Percentiles rank a stretch among this genome's conserved stretches.
Evolutionary conservation across 2,888 invertebrate species (phyloP).

Genomic region (Agrotis ipsilon): DNA sequence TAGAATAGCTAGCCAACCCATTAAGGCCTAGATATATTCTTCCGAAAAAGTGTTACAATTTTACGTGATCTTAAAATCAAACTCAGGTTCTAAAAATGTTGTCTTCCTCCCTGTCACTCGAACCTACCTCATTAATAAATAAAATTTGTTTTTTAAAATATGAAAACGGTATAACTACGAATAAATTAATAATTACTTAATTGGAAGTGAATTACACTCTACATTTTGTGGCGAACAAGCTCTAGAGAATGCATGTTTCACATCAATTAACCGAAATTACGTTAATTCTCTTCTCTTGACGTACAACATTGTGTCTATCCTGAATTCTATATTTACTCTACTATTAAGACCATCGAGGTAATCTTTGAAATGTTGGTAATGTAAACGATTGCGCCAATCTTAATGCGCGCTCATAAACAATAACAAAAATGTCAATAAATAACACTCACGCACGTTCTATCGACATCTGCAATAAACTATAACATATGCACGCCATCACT

Average conservation of each 20-base stretch:
- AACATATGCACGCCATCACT: conserved; percentile 63
- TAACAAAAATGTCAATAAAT: conserved; percentile 53
- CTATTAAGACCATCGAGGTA: conserved; percentile 25
- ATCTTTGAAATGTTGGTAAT: conserved; percentile 30
- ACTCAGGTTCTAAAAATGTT: conserved; percentile 3
- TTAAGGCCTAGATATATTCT: conserved; percentile 16
- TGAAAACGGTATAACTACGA: conserved; percentile 21
- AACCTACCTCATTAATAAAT: conserved; percentile 23
- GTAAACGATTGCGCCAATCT: conserved; percentile 34
- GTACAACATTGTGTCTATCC: conserved; percentile 15
- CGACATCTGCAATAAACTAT: conserved; percentile 58
- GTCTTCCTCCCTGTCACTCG: neutral
- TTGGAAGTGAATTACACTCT: conserved; percentile 31
- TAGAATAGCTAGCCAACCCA: neutral
- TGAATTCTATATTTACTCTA: conserved; percentile 37
- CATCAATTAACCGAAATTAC: conserved; percentile 54
- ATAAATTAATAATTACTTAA: conserved; percentile 16
- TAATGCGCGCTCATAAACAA: conserved; percentile 32
- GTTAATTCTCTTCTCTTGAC: conserved; percentile 19
- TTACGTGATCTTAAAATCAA: conserved; percentile 5
- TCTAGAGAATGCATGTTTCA: conserved; percentile 41
- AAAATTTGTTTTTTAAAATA: conserved; percentile 8
- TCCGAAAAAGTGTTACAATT: conserved; percentile 7
- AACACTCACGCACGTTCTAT: conserved; percentile 46
- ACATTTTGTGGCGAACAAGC: conserved; percentile 37